These are phyloP conservation scores for Bimastos eiseni DNA, from an alignment of 2,888 invertebrate genomes.

Conservation along the genomic window DNA sequence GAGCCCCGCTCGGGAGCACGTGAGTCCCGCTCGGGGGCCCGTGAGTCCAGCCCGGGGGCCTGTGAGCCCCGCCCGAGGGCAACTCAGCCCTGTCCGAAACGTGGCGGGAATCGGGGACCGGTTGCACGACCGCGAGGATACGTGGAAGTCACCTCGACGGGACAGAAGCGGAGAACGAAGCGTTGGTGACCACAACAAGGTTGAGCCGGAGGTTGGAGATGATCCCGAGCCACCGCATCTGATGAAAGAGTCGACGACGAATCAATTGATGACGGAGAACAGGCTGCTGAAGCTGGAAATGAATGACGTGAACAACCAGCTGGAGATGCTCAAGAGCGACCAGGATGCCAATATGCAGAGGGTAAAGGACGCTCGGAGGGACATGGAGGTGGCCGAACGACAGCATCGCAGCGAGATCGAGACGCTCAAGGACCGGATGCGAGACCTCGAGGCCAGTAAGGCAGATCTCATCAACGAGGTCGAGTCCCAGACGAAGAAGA, in stretches of 20 bases:
- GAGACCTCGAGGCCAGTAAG: not conserved
- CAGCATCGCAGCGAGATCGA: not conserved
- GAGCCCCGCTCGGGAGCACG: no score
- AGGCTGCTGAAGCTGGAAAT: not conserved
- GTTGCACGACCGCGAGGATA: not conserved
- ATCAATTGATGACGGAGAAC: not conserved
- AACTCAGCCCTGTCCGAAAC: no score
- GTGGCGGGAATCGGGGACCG: not conserved
- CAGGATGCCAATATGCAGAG: not conserved
- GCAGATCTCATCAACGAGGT: not conserved
- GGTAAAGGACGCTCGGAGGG: not conserved
- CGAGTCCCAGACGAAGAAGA: not conserved
- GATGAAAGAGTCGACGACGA: not conserved
- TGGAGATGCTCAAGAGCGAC: not conserved
- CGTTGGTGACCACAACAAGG: not conserved
- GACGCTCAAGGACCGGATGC: not conserved
- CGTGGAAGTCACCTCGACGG: not conserved
- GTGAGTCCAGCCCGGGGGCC: no score
- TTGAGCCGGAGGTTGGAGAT: not conserved
- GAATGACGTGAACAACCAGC: not conserved
- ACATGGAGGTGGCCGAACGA: not conserved
- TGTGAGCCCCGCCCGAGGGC: no score
- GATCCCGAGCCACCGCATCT: not conserved
- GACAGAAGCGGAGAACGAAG: not conserved
- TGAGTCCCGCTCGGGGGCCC: no score